Conservation (phyloP, 2,797 vertebrate species). For the Gallinago nigripennis region DNA sequence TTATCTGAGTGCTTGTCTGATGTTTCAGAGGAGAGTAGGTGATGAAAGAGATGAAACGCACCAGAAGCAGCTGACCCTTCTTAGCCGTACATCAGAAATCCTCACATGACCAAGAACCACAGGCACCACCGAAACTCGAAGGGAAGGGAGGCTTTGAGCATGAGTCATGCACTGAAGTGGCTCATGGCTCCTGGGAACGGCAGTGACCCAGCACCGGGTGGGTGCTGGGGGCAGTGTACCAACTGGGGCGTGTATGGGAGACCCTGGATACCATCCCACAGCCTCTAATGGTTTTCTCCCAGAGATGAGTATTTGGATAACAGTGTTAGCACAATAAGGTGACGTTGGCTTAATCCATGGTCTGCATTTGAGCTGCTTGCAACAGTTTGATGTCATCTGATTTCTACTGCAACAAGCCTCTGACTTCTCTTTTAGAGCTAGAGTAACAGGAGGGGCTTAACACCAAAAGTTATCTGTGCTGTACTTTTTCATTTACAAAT, state of each 20-base stretch:
- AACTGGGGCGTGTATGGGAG: background rate
- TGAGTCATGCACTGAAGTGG: background rate
- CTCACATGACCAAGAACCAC: background rate
- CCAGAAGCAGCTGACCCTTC: background rate
- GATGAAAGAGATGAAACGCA: background rate
- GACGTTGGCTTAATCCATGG: background rate
- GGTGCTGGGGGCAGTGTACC: too few species aligned
- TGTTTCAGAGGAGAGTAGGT: background rate
- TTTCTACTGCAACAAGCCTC: background rate
- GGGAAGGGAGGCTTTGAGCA: background rate
- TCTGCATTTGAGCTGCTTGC: background rate
- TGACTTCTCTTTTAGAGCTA: background rate
- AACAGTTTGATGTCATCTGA: background rate
- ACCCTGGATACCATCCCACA: background rate
- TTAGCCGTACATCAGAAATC: background rate
- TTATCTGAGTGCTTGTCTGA: background rate
- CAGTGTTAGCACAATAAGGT: background rate
- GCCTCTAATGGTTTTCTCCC: background rate
- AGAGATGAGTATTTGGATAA: background rate
- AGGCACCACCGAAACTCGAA: rapidly evolving
- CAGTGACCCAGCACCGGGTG: background rate
- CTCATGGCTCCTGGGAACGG: rapidly evolving
- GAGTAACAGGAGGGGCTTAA: background rate
- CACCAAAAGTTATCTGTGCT: background rate
- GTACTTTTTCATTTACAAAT: background rate